Percentiles rank a stretch among this genome's conserved stretches.
Evolutionary conservation across 1,140 invertebrate species (phyloP).

Genomic region (Acarapis woodi): DNA sequence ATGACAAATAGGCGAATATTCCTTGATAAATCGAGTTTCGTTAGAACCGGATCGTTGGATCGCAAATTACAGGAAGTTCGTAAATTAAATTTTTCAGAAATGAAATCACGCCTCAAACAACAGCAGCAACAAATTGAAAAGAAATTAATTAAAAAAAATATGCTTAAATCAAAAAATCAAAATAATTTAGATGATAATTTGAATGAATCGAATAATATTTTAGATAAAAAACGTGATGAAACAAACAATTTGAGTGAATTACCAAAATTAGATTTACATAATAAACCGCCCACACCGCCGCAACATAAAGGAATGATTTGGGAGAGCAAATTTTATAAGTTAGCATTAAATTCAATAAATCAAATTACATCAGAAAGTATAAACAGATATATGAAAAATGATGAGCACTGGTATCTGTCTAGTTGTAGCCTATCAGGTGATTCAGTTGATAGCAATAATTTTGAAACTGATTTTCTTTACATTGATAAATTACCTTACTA

Average conservation of each 20-base stretch:
- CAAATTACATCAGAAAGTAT: conserved; percentile 6
- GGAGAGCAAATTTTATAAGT: conserved; percentile 59
- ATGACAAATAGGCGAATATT: too few relatives aligned
- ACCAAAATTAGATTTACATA: conserved; percentile 47
- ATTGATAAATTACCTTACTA: too few relatives aligned
- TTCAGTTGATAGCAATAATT: too few relatives aligned
- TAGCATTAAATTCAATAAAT: conserved; percentile 15
- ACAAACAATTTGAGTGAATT: conserved; percentile 72
- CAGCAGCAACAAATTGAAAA: neutral
- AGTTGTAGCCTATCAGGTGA: too few relatives aligned
- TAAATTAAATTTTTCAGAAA: conserved; percentile 11
- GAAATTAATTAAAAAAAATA: too few relatives aligned
- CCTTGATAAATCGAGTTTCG: too few relatives aligned
- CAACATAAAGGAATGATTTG: conserved; percentile 28
- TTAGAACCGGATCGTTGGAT: conserved; percentile 11
- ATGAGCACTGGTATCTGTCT: too few relatives aligned
- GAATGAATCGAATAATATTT: too few relatives aligned
- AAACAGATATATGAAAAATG: too few relatives aligned
- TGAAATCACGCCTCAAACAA: conserved; percentile 5
- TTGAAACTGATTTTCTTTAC: too few relatives aligned
- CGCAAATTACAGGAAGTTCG: conserved; percentile 9
- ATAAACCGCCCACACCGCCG: conserved; percentile 41
- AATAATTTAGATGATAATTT: too few relatives aligned
- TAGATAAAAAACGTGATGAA: conserved; percentile 21
- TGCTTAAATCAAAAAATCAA: neutral